These are phyloP conservation scores for Drosophila nr. perissopoda DNA, from an alignment of 2,888 invertebrate species.

Conservation along the genomic window DNA sequence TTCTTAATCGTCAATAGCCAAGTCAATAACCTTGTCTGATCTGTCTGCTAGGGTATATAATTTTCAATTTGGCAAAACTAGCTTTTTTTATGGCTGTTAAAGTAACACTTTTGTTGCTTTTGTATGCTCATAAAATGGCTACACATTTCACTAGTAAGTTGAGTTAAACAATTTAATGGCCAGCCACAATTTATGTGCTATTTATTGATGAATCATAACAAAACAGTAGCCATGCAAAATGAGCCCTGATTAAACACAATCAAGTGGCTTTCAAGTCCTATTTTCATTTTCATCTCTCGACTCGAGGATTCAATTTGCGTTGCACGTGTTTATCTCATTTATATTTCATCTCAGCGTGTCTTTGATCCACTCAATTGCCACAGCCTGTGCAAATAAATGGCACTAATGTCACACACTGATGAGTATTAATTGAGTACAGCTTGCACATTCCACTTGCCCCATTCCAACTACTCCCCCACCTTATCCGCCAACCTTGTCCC, in stretches of 20 bases:
- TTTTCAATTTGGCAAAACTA: neutral
- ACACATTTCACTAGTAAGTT: neutral
- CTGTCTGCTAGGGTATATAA: neutral
- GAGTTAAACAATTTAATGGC: neutral
- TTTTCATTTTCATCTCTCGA: neutral
- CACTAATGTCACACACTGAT: slow-evolving; percentile 81
- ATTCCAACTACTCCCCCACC: slow-evolving; percentile 1
- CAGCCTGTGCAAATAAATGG: slow-evolving; percentile 62
- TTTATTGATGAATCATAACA: slow-evolving; percentile 51
- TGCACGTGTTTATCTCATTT: slow-evolving; percentile 71
- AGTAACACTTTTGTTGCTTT: neutral
- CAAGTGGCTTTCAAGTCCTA: slow-evolving; percentile 10
- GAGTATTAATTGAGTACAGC: slow-evolving; percentile 79
- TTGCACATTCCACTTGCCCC: slow-evolving; percentile 35
- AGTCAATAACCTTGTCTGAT: neutral
- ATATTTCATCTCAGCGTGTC: slow-evolving; percentile 50
- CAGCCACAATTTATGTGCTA: slow-evolving; percentile 55
- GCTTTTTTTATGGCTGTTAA: neutral
- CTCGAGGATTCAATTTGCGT: slow-evolving; percentile 30
- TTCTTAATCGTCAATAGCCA: neutral
- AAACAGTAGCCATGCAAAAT: slow-evolving; percentile 23
- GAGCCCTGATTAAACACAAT: slow-evolving; percentile 61
- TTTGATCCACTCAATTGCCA: slow-evolving; percentile 34
- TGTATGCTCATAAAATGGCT: neutral
- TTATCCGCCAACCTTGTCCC: neutral